Conservation (phyloP, 2,797 vertebrate species). For the Tragelaphus eurycerus region DNA sequence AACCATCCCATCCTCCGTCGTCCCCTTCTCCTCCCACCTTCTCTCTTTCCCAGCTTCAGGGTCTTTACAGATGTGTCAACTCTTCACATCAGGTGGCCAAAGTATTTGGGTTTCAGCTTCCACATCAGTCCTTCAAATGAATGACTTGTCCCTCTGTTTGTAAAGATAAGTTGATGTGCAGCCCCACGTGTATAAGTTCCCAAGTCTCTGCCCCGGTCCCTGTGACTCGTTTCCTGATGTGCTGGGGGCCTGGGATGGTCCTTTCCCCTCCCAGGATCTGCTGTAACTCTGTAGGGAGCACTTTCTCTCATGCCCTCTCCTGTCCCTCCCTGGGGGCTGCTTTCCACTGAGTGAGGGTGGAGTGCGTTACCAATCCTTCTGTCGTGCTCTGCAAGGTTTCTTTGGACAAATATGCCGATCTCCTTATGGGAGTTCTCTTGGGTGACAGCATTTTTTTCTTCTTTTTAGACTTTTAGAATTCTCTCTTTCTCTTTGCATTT, state of each 20-base stretch:
- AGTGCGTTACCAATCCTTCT: neutral
- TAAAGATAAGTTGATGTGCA: too few relatives aligned
- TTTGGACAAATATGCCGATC: neutral
- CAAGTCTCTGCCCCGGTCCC: accelerated
- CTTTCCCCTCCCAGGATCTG: neutral
- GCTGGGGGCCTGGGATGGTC: neutral
- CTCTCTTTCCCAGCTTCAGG: too few relatives aligned
- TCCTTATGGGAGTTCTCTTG: neutral
- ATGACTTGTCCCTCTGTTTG: too few relatives aligned
- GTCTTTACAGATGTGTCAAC: too few relatives aligned
- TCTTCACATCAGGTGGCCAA: too few relatives aligned
- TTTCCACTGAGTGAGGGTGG: neutral
- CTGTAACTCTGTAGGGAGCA: neutral
- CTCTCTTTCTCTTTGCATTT: neutral
- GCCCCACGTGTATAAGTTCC: too few relatives aligned
- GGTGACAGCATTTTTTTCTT: neutral
- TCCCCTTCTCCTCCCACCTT: too few relatives aligned
- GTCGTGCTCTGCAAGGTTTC: neutral
- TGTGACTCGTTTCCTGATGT: too few relatives aligned
- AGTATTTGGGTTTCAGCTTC: too few relatives aligned
- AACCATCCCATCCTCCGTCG: too few relatives aligned
- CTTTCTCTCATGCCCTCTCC: neutral
- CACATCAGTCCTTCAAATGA: too few relatives aligned
- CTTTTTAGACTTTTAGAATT: neutral
- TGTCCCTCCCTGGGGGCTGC: too few relatives aligned